A percentile compares a stretch with the other conserved stretches of the same genome.
Conservation (phyloP, 2,888 invertebrate genomes). For the Osedax frankpressi region DNA sequence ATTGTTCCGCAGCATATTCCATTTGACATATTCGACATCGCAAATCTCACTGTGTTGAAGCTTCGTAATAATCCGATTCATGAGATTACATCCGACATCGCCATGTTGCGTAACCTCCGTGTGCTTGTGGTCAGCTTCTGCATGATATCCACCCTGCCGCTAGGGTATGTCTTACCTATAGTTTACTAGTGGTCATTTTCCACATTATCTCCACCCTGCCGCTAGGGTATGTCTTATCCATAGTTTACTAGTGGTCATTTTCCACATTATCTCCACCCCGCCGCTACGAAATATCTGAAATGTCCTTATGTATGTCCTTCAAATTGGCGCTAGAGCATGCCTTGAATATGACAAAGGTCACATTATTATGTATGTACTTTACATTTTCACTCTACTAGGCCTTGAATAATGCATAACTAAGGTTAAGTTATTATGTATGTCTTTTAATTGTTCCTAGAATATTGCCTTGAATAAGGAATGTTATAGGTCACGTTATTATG, state of each 20-base stretch:
- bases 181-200: conserved; percentile 37
- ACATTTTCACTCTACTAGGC: no score
- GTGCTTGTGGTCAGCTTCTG: conserved; percentile 40
- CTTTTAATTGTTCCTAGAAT: no score
- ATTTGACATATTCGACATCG: conserved; percentile 33
- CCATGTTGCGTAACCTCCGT: conserved; percentile 32
- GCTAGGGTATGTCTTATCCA: conserved; percentile 33
- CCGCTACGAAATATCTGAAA: conserved; percentile 36
- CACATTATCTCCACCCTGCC: conserved; percentile 40
- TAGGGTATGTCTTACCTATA: conserved; percentile 35
- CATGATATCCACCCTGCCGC: conserved; percentile 36
- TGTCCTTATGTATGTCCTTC: neutral
- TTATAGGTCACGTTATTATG: no score
- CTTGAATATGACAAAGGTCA: neutral
- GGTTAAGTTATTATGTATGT: no score
- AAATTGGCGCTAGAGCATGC: neutral
- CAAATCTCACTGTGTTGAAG: conserved; percentile 37
- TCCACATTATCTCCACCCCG: conserved; percentile 38
- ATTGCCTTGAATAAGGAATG: no score
- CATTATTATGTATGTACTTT: neutral
- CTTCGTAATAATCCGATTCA: conserved; percentile 40
- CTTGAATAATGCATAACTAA: no score
- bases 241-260: conserved; percentile 37
- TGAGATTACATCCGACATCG: conserved; percentile 37
- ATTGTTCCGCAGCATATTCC: no score